Evolutionary conservation across 2,888 invertebrate species (phyloP).

Genomic region (Sabatieria punctata): DNA sequence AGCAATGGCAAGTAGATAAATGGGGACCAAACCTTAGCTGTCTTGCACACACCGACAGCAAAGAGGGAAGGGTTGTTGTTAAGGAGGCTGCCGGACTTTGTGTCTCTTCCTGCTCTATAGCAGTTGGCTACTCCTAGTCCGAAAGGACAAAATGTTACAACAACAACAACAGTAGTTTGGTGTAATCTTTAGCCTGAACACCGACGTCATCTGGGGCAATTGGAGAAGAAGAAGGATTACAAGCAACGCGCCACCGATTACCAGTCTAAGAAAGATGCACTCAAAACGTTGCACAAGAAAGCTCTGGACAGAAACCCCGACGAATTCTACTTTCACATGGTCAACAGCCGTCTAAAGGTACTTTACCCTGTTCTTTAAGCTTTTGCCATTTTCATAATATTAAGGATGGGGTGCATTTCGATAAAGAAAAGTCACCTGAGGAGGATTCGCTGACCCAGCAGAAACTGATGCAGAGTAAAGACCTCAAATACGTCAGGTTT

Average conservation of each 20-base stretch:
- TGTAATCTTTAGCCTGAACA: conserved; percentile 16
- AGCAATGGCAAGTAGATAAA: too few relatives aligned
- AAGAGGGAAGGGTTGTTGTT: too few relatives aligned
- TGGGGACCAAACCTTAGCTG: too few relatives aligned
- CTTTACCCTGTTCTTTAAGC: conserved; percentile 1
- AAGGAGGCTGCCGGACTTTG: too few relatives aligned
- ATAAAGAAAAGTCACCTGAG: conserved; percentile 47
- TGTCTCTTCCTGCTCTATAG: too few relatives aligned
- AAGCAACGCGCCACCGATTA: conserved; percentile 24
- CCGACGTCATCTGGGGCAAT: conserved; percentile 18
- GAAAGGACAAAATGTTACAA: too few relatives aligned
- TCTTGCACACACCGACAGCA: too few relatives aligned
- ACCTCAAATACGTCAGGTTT: conserved; percentile 68
- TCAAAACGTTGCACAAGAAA: conserved; percentile 61
- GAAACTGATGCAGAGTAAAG: conserved; percentile 71
- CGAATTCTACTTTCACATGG: conserved; percentile 96
- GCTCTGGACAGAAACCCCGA: conserved; percentile 87
- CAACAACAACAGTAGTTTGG: too few relatives aligned
- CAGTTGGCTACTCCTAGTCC: too few relatives aligned
- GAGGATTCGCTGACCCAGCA: conserved; percentile 56
- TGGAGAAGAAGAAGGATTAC: conserved; percentile 32
- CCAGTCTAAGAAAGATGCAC: conserved; percentile 52
- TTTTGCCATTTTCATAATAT: not conserved
- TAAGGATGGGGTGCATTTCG: conserved; percentile 39
- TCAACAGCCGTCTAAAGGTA: conserved; percentile 55